Evolutionary conservation across 2,797 vertebrate species (phyloP), one percentile per base, ranked within the genome.

Genomic region (Microctenopoma stevenorrisi): DNA sequence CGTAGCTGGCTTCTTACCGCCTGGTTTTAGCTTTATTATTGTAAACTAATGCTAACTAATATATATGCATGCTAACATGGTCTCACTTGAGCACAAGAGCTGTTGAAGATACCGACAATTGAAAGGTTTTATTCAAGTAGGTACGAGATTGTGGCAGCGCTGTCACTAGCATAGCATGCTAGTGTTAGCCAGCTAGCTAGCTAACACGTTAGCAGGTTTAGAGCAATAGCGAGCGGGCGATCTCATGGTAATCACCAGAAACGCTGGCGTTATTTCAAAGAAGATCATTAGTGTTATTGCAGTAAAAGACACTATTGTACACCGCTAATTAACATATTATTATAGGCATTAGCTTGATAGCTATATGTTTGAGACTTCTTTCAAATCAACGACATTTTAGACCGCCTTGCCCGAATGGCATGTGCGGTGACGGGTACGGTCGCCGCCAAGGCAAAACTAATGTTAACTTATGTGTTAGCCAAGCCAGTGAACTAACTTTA

Each of bases 1-100:
- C 94, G 94, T 95, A 94, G 85, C 82, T 86, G 94, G 95, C 95
- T 94, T 94, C 95, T 94, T 91, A 92, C 93, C 94, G 95, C 93
- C 95, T 95, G 95, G 94, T 94, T 93, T 85, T 93, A 91, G 86
- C 90, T 91, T 89, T 83, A 94, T 93, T 91, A 92, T 94, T 86
- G 84, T 78, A 85, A 86, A 78, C 74, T 80, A 53, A 70, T 65
- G 84, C 92, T 89, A 86, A 88, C 89, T 90, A 72, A 89, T 62
- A 11, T 35, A 35, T 37, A 16, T 93, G 82, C 85, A 85, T 88
- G 86, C 83, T 82, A 88, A 51, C 71, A 91, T 81, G 86, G 53
- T 92, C 60, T 90, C 76, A 86, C 33, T 72, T 72, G 65, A 81
- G 49, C 74, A 78, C 81, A 28, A 57, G 60, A 70, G 74, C 68